Conservation (phyloP, 2,113 vertebrate species). For the Ameiurus melas region DNA sequence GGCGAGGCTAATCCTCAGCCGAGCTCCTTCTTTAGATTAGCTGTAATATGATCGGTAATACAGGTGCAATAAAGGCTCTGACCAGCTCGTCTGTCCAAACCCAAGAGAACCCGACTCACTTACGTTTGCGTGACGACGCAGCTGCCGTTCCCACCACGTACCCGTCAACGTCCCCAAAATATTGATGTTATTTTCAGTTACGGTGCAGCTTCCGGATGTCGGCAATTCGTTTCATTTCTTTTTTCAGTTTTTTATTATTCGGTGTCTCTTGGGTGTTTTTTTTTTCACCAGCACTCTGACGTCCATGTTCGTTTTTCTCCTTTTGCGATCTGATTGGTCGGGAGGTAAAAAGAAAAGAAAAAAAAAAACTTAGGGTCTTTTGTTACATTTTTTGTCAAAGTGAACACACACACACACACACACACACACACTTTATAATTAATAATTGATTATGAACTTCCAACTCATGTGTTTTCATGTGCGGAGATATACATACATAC, state of each 20-base stretch:
- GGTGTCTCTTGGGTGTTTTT: background rate
- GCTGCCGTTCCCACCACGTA: too few species aligned
- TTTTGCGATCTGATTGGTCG: background rate
- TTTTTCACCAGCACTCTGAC: background rate
- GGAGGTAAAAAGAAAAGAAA: background rate
- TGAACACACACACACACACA: background rate
- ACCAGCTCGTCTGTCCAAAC: background rate
- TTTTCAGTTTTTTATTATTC: background rate
- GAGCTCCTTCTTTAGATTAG: background rate
- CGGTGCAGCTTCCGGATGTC: too few species aligned
- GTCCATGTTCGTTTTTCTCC: background rate
- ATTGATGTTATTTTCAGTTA: too few species aligned
- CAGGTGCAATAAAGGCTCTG: background rate
- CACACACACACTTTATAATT: background rate
- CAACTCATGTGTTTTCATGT: too few species aligned
- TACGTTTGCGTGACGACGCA: background rate
- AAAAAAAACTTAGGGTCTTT: background rate
- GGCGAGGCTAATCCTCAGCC: background rate
- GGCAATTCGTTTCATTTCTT: too few species aligned
- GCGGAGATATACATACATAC: too few species aligned
- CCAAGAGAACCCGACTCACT: too few species aligned
- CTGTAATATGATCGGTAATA: background rate
- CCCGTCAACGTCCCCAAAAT: too few species aligned
- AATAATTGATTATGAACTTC: too few species aligned
- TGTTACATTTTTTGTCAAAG: background rate